These are phyloP conservation scores for Dermolepida albohirtum DNA, from an alignment of 2,888 invertebrate genomes.

Conservation along the genomic window DNA sequence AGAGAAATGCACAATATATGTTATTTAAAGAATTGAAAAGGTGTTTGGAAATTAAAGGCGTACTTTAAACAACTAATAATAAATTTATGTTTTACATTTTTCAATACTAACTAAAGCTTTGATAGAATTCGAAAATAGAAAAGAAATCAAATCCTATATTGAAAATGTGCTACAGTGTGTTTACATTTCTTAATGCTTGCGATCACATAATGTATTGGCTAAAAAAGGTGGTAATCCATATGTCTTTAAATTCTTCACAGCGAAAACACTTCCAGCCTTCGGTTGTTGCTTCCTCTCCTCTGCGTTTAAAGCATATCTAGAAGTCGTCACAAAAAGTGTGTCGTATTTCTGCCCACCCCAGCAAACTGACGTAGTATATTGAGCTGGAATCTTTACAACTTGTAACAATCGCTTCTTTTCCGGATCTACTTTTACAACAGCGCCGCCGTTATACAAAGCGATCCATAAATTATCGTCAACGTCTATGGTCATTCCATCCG, in stretches of 20 bases:
- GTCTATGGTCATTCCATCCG: conserved; percentile 81
- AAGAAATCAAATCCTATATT: too few species aligned
- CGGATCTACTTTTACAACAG: conserved; percentile 70
- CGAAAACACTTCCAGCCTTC: conserved; percentile 64
- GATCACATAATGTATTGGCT: conserved; percentile 55
- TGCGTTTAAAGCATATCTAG: conserved; percentile 56
- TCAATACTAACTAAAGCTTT: too few species aligned
- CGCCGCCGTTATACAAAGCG: conserved; percentile 73
- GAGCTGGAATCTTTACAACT: conserved; percentile 68
- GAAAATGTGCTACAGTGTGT: not conserved
- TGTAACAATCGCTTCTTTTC: conserved; percentile 64
- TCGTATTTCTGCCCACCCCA: conserved; percentile 74
- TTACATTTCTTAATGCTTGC: not conserved
- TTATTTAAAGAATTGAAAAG: too few species aligned
- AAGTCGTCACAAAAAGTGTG: conserved; percentile 73
- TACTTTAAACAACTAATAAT: too few species aligned
- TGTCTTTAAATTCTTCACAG: conserved; percentile 57
- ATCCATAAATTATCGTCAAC: conserved; percentile 83
- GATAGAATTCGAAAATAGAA: too few species aligned
- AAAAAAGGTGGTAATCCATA: conserved; percentile 56
- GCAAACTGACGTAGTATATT: conserved; percentile 71
- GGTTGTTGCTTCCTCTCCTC: conserved; percentile 60
- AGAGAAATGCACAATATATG: too few species aligned
- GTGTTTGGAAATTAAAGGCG: too few species aligned
- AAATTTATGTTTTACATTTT: too few species aligned